Base-by-base conservation (phyloP, 2,888 invertebrate genomes). In the Polyommatus iphigenia region DNA sequence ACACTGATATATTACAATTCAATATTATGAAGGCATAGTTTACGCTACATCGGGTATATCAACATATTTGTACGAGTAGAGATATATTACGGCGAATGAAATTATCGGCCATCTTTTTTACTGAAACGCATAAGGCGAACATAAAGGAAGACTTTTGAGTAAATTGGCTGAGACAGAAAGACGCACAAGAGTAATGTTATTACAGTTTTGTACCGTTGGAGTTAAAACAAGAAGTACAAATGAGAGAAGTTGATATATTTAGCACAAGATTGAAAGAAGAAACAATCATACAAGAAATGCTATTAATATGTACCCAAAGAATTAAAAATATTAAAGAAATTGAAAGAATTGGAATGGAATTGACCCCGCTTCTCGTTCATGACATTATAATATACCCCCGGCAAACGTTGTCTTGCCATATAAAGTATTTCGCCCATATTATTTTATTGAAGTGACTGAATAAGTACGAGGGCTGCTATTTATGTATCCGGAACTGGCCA, bases 11-110 rank as follows among this genome's bases (percentile, higher is more conserved):
- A 75, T 54, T 29, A 54, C 50, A 75, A 50, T 75, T 54, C 29
- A 54, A 75, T 54, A 18, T 18, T 20, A 46, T 46, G 10, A 20
- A 75, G 75, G 24, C 46, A 73, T 73, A 46, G 20, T 24, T 50
- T 24, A 29, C 54, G 15, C 13, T 3, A 75, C 46, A 29, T 6
- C 18, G 75, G 13, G 10, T 15, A 29, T 18, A 75, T 75, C 29
- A 73, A 73, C 73, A 73, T 73, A 73, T 46, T 32, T 75, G 54
- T n/a, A n/a, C n/a, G n/a, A n/a, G n/a, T 75, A 24, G 54, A 29
- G 24, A 50, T 24, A 54, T 54, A 20, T 54, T 54, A 29, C 41
- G 29, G 18, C 18, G 75, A 54, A 41, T 72, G 46, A 75, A 54
- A 75, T 24, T 50, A 50, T n/a, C 4, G 71, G 32, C 32, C 20